These are phyloP conservation scores for Molorchus minor DNA, from an alignment of 2,888 invertebrate genomes.

Conservation along the genomic window DNA sequence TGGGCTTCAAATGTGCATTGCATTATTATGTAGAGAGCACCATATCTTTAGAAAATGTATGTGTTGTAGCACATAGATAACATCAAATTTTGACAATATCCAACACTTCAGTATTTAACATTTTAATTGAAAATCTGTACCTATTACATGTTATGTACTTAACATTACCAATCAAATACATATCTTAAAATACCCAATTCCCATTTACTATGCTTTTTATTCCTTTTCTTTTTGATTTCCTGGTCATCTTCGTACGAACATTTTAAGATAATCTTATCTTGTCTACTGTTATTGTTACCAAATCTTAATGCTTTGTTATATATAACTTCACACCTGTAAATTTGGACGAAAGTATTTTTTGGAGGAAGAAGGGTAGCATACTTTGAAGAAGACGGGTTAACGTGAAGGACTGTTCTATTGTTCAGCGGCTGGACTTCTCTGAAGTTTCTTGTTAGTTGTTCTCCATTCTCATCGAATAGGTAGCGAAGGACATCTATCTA, in stretches of 20 bases:
- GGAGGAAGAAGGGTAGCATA: slow-evolving; percentile 64
- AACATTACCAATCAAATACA: neutral
- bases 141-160: neutral
- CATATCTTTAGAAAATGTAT: slow-evolving; percentile 82
- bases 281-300: neutral
- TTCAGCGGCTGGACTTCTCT: slow-evolving; percentile 64
- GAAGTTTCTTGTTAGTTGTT: slow-evolving; percentile 66
- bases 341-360: slow-evolving; percentile 28
- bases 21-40: slow-evolving; percentile 71
- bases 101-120: too few relatives aligned
- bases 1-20: slow-evolving; percentile 70
- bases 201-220: neutral
- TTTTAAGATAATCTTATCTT: neutral
- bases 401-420: slow-evolving; percentile 65
- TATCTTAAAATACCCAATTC: neutral
- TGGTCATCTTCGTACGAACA: neutral
- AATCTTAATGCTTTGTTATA: slow-evolving; percentile 10
- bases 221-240: neutral
- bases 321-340: slow-evolving; percentile 28
- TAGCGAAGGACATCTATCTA: slow-evolving; percentile 68
- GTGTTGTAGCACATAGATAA: slow-evolving; percentile 70
- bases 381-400: slow-evolving; percentile 65
- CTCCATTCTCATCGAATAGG: slow-evolving; percentile 62
- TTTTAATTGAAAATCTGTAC: neutral
- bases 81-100: neutral